phyloP scores from a whole-genome alignment of 2,113 vertebrate species.

The Catagonus wagneri region DNA sequence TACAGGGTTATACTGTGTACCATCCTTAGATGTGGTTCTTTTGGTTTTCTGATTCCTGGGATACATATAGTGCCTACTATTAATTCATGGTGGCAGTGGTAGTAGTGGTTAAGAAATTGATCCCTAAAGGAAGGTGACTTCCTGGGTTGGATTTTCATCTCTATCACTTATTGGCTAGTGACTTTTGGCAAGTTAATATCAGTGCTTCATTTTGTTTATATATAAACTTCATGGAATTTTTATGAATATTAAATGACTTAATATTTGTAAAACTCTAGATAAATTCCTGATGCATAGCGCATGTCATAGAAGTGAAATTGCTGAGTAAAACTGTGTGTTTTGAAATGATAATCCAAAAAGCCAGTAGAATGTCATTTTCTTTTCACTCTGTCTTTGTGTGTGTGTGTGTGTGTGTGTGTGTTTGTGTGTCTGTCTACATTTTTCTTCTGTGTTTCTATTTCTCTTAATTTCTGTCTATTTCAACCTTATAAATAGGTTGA shows the following conservation, averaged over 20 bases:
- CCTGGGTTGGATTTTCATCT: neutral
- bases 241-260: neutral
- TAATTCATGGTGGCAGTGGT: neutral
- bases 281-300: neutral
- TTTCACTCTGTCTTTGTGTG: neutral
- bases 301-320: neutral
- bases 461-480: neutral
- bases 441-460: neutral
- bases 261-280: neutral
- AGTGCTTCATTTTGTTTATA: neutral
- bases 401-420: neutral
- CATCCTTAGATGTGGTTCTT: neutral
- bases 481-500: neutral
- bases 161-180: neutral
- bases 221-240: neutral
- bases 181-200: neutral
- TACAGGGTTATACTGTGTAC: neutral
- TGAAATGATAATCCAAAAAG: conserved; percentile 12
- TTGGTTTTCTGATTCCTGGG: neutral
- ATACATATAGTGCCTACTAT: neutral
- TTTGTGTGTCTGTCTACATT: neutral
- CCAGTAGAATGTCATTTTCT: neutral
- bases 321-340: neutral
- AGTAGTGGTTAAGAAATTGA: neutral
- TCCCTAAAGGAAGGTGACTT: neutral